Percentiles rank a stretch among this genome's conserved stretches.
Conservation (phyloP, 2,113 vertebrate genomes). For the Rutilus rutilus region DNA sequence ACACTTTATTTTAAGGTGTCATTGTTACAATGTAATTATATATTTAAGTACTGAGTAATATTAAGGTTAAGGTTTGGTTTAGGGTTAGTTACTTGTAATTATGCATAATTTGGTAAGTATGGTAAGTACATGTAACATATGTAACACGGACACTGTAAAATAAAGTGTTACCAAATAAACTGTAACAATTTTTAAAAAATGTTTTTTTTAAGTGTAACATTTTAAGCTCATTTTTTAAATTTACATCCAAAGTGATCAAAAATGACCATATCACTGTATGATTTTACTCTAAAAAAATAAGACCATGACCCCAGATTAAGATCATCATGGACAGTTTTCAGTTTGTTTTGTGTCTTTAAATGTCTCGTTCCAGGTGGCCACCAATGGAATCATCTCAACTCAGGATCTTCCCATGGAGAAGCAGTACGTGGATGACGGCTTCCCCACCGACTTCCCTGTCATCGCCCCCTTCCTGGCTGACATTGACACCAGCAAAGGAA, state of each 20-base stretch:
- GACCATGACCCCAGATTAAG: not conserved
- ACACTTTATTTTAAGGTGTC: no score
- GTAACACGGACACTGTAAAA: no score
- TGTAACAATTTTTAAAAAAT: not conserved
- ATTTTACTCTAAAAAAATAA: not conserved
- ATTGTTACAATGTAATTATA: no score
- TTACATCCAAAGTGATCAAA: not conserved
- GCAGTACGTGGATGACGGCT: slow-evolving; percentile 95
- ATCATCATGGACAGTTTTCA: not conserved
- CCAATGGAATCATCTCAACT: slow-evolving; percentile 94
- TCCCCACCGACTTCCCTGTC: slow-evolving; percentile 93
- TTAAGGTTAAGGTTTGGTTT: no score
- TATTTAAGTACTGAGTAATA: no score
- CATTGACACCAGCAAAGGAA: slow-evolving; percentile 87
- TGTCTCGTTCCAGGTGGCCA: slow-evolving; percentile 84
- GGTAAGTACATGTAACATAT: no score
- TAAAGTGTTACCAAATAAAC: no score
- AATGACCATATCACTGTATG: not conserved
- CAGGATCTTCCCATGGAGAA: slow-evolving; percentile 95
- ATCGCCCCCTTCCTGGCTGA: slow-evolving; percentile 94
- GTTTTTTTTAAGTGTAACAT: not conserved
- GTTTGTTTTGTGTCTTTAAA: not conserved
- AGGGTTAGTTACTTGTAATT: no score
- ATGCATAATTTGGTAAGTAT: no score
- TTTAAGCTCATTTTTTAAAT: not conserved